A percentile compares a stretch with the other conserved stretches of the same genome.
Evolutionary conservation across 2,888 invertebrate species (phyloP).

Genomic region (Junonia oenone): DNA sequence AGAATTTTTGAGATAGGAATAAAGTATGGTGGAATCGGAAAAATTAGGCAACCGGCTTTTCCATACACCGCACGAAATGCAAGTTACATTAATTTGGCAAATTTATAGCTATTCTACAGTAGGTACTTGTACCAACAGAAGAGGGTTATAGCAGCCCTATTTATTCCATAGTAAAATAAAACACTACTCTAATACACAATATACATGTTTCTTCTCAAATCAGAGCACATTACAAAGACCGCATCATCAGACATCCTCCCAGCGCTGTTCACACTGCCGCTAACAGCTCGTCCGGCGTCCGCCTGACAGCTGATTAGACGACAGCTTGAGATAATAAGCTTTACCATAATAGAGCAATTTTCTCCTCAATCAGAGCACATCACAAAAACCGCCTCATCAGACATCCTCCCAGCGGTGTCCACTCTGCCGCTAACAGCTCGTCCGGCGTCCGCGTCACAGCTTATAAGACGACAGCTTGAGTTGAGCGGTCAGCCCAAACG

Average conservation of each 20-base stretch:
- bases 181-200: too few species aligned
- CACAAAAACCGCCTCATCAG: conserved; percentile 51
- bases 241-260: conserved; percentile 51
- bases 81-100: too few species aligned
- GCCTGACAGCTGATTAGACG: conserved; percentile 59
- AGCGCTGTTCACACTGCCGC: conserved; percentile 33
- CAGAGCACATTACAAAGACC: conserved; percentile 48
- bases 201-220: too few species aligned
- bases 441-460: conserved; percentile 63
- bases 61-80: too few species aligned
- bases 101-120: too few species aligned
- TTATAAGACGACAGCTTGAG: conserved; percentile 60
- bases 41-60: too few species aligned
- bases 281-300: conserved; percentile 54
- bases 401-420: conserved; percentile 38
- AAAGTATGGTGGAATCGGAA: too few species aligned
- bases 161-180: too few species aligned
- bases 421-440: conserved; percentile 40
- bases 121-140: too few species aligned
- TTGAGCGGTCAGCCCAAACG: conserved; percentile 46
- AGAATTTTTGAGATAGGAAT: too few species aligned
- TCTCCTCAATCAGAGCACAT: conserved; percentile 38
- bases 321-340: conserved; percentile 58
- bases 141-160: too few species aligned
- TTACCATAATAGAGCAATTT: too few species aligned